Percentiles rank a stretch among this genome's conserved stretches.
Evolutionary conservation across 2,113 vertebrate species (phyloP).

Genomic region (Scomber scombrus): DNA sequence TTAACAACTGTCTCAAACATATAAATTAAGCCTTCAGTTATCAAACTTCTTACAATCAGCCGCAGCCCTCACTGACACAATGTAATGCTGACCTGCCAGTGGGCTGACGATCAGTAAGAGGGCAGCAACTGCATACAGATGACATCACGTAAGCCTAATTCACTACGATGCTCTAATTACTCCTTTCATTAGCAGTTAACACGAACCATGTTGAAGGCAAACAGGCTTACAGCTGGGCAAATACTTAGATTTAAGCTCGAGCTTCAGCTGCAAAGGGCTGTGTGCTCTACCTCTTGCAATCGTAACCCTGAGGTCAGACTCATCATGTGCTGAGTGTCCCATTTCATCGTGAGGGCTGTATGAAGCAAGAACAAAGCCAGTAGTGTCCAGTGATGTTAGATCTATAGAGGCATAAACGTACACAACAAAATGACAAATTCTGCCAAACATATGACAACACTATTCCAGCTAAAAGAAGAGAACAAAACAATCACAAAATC

Average conservation of each 20-base stretch:
- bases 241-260: constrained; percentile 65
- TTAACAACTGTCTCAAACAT: constrained; percentile 43
- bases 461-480: not conserved
- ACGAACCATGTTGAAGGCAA: constrained; percentile 63
- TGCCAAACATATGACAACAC: not conserved
- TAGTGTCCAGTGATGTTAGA: not conserved
- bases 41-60: constrained; percentile 18
- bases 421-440: not conserved
- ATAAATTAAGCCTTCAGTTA: constrained; percentile 34
- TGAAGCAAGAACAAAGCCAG: constrained; percentile 27
- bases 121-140: constrained; percentile 69
- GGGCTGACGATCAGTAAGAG: constrained; percentile 25
- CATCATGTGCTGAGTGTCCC: constrained; percentile 9
- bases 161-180: constrained; percentile 76
- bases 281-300: constrained; percentile 44
- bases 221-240: constrained; percentile 82
- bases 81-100: constrained; percentile 13
- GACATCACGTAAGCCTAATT: constrained; percentile 79
- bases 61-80: constrained; percentile 15
- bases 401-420: not conserved
- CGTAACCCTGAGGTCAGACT: constrained; percentile 32
- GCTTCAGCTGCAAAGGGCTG: constrained; percentile 54
- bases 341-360: constrained; percentile 22
- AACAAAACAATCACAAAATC: constrained; percentile 6
- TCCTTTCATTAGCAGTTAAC: constrained; percentile 82